These are phyloP conservation scores for Drosophila burlai DNA, from an alignment of 1,140 invertebrate genomes.

Conservation along the genomic window DNA sequence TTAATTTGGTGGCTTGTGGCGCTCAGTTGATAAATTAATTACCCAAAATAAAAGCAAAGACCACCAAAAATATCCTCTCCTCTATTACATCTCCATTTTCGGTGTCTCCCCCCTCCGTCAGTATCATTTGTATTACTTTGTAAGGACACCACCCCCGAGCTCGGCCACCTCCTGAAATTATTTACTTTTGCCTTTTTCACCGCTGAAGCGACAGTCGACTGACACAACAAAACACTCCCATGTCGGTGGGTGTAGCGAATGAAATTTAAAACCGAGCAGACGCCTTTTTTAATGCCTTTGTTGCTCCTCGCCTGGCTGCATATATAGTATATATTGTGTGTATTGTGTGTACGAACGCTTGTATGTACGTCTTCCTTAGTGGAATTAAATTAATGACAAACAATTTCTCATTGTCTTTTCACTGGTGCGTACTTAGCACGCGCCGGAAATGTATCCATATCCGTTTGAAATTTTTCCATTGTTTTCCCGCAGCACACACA, in stretches of 20 bases:
- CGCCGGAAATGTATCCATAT: conserved; percentile 76
- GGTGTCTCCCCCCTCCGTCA: neutral
- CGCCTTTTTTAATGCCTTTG: conserved; percentile 41
- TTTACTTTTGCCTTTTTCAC: conserved; percentile 42
- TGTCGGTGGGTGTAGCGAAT: conserved; percentile 38
- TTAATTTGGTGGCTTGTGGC: neutral
- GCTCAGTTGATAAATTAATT: conserved; percentile 5
- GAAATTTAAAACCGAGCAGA: conserved; percentile 70
- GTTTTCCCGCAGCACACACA: conserved; percentile 32
- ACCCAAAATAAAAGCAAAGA: neutral
- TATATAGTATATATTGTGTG: conserved; percentile 11
- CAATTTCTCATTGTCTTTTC: conserved; percentile 74
- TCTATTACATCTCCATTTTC: neutral
- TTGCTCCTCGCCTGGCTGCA: conserved; percentile 1
- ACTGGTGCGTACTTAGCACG: conserved; percentile 65
- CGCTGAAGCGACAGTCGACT: conserved; percentile 10
- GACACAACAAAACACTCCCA: conserved; percentile 44
- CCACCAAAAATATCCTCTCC: neutral
- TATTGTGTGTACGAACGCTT: conserved; percentile 28
- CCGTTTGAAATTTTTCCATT: conserved; percentile 75
- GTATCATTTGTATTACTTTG: conserved; percentile 44
- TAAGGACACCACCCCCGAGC: neutral
- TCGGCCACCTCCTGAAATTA: conserved; percentile 25
- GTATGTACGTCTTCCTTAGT: conserved; percentile 44
- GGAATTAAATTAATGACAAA: conserved; percentile 79